Evolutionary conservation across 2,113 vertebrate genomes (phyloP).

Genomic region (Zosterops pallidus): DNA sequence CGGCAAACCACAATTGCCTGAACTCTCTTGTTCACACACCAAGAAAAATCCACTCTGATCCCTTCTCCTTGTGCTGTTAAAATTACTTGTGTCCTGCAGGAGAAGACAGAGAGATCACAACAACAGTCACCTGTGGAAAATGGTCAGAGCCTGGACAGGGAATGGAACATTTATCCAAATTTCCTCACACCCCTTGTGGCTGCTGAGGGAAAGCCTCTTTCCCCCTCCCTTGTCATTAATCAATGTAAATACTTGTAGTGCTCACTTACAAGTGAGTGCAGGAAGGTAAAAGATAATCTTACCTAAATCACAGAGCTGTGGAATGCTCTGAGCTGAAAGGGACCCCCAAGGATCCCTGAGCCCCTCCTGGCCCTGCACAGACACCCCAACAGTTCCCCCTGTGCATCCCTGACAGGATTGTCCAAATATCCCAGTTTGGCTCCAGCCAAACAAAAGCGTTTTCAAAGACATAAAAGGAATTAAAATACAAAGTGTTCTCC

Average conservation of each 20-base stretch:
- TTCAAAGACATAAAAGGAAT: background rate
- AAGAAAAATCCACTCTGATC: background rate
- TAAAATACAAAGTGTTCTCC: background rate
- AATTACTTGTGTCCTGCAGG: background rate
- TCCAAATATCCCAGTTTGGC: background rate
- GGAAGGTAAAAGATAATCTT: background rate
- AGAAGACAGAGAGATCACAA: background rate
- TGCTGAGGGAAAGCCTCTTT: background rate
- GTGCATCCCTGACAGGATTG: background rate
- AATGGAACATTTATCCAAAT: background rate
- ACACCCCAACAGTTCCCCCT: background rate
- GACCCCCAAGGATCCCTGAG: background rate
- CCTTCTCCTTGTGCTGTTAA: background rate
- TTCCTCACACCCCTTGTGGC: background rate
- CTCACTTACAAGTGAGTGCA: background rate
- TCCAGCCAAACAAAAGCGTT: background rate
- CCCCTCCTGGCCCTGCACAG: background rate
- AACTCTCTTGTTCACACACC: background rate
- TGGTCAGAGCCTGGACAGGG: background rate
- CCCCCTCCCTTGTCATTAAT: background rate
- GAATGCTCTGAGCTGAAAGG: background rate
- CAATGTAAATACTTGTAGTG: background rate
- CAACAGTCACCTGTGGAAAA: background rate
- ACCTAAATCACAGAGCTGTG: background rate
- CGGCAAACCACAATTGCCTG: background rate